A percentile compares a stretch with the other conserved stretches of the same genome.
Evolutionary conservation across 2,888 invertebrate species (phyloP).

Genomic region (Amblyjoppa fuscipennis): DNA sequence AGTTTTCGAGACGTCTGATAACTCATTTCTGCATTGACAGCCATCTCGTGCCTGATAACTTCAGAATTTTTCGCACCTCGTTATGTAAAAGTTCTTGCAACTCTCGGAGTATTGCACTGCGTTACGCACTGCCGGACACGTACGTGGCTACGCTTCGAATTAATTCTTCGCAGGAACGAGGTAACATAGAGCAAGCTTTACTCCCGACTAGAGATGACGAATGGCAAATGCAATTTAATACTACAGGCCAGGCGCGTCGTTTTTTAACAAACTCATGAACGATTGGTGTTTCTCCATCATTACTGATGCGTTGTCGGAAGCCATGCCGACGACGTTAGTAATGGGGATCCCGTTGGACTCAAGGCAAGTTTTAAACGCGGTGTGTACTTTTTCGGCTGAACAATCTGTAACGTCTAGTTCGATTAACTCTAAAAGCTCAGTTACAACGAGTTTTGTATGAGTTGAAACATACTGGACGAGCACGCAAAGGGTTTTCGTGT

Average conservation of each 20-base stretch:
- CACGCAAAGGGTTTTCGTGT: too few species aligned
- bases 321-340: constrained; percentile 43
- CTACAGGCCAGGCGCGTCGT: constrained; percentile 55
- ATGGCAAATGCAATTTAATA: constrained; percentile 70
- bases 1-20: constrained; percentile 41
- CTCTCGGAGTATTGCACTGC: constrained; percentile 58
- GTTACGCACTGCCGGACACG: constrained; percentile 66
- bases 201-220: constrained; percentile 65
- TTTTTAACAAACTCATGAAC: constrained; percentile 60
- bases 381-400: too few species aligned
- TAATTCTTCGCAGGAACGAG: constrained; percentile 62
- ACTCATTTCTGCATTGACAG: constrained; percentile 64
- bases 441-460: too few species aligned
- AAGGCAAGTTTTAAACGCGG: too few species aligned
- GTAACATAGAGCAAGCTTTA: constrained; percentile 66
- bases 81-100: constrained; percentile 60
- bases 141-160: constrained; percentile 57
- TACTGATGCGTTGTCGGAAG: constrained; percentile 68
- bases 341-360: constrained; percentile 30
- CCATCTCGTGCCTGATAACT: constrained; percentile 53
- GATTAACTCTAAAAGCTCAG: too few species aligned
- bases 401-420: too few species aligned
- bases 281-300: constrained; percentile 70
- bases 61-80: constrained; percentile 41
- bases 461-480: too few species aligned